A percentile compares a stretch with the other conserved stretches of the same genome.
Conservation (phyloP, 2,888 invertebrate species). For the Junonia oenone region DNA sequence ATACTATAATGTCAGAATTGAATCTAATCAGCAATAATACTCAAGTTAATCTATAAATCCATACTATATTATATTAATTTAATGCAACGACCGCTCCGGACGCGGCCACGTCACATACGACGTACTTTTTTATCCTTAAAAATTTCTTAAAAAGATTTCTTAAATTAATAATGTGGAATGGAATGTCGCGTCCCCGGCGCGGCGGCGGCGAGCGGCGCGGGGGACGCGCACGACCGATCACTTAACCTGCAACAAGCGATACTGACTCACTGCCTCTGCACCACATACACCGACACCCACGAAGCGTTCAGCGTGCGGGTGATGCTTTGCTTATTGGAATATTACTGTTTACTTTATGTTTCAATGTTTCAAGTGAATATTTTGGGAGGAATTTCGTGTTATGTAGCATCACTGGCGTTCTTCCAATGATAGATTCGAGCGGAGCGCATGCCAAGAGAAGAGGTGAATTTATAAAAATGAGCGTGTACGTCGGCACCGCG, state of each 20-base stretch:
- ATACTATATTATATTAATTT: slow-evolving; percentile 75
- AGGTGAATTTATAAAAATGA: not conserved
- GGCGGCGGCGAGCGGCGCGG: slow-evolving; percentile 43
- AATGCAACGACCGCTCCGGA: slow-evolving; percentile 54
- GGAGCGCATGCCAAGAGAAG: not conserved
- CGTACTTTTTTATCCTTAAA: slow-evolving; percentile 67
- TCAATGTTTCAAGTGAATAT: not conserved
- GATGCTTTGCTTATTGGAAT: too few species aligned
- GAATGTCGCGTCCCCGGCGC: slow-evolving; percentile 73
- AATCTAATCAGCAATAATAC: slow-evolving; percentile 76
- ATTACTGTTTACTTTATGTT: not conserved
- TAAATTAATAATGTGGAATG: slow-evolving; percentile 76
- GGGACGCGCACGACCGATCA: slow-evolving; percentile 71
- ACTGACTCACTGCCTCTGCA: too few species aligned
- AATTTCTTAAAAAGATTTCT: slow-evolving; percentile 73
- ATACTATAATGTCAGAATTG: slow-evolving; percentile 56
- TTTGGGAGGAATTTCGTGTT: not conserved
- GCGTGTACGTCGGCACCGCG: not conserved
- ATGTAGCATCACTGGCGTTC: not conserved
- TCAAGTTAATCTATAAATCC: slow-evolving; percentile 74
- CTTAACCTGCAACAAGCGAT: slow-evolving; percentile 77
- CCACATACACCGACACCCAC: too few species aligned
- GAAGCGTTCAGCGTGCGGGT: too few species aligned
- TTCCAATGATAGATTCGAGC: not conserved
- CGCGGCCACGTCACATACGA: slow-evolving; percentile 53